Base-by-base conservation (phyloP, 2,797 vertebrate genomes). In the Takifugu ocellatus region DNA sequence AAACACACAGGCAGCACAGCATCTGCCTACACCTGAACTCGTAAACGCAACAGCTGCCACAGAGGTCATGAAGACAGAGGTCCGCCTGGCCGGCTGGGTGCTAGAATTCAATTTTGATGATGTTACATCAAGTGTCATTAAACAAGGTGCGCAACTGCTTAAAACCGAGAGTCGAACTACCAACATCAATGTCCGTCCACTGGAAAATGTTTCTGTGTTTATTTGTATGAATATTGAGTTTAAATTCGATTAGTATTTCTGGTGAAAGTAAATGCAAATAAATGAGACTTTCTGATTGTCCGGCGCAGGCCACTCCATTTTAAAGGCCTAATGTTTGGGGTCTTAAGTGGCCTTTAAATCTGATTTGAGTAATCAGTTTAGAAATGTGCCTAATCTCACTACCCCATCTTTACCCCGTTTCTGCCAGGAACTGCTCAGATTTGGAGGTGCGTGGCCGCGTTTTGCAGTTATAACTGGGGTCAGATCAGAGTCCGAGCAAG, bases 321-420 rank as follows among this genome's bases (percentile, higher is more conserved):
- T 47, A 16, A 63, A 59, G 46, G 54, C n/a, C 57, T 44, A 61
- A 46, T 51, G 70, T 61, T 44, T 68, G 51, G 29, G 66, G 61
- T 81, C 61, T 83, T 73, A 49, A 44, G 56, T 81, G 68, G 70
- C 66, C 58, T 33, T 73, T 79, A 78, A 73, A 81, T 88, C 85
- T 64, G 61, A 83, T 81, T 86, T 78, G 52, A 68, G 53, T 74
- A 68, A 80, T 81, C 78, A 70, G 68, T 77, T 83, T 77, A 76
- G 73, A 83, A 82, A 77, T 69, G 67, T 64, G 51, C 17, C 2
- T 57, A 77, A 81, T 81, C 70, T 62, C 8, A 49, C 61, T 61
- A 53, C 66, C 70, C 21, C 74, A 79, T 79, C 75, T 70, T 25
- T 25, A 52, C 65, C 61, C 55, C 45, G 65, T 50, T 49, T 61